Conservation (phyloP, 2,888 invertebrate genomes). For the Luffia ferchaultella region DNA sequence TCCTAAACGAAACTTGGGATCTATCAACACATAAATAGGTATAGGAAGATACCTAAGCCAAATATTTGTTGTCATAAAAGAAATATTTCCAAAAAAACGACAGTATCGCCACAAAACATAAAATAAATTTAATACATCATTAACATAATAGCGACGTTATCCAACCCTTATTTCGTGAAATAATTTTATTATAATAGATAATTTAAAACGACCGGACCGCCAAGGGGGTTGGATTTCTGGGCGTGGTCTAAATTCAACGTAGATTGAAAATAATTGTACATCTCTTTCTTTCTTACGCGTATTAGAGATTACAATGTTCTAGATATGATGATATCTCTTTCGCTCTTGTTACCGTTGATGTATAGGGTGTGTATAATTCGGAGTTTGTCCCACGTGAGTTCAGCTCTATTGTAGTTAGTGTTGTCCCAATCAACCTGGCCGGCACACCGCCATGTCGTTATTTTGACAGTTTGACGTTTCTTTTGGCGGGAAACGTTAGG, state of each 20-base stretch:
- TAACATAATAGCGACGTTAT: constrained; percentile 32
- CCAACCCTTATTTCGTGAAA: constrained; percentile 63
- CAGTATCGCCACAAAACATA: constrained; percentile 39
- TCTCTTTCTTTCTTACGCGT: constrained; percentile 49
- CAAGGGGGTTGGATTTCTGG: constrained; percentile 48
- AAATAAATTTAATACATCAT: constrained; percentile 58
- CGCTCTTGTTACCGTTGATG: constrained; percentile 36
- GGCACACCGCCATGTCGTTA: constrained; percentile 45
- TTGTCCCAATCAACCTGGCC: constrained; percentile 53
- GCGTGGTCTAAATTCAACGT: constrained; percentile 44
- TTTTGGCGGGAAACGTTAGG: constrained; percentile 50
- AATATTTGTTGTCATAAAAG: too few relatives aligned
- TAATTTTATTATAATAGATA: constrained; percentile 66
- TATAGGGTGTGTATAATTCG: constrained; percentile 35
- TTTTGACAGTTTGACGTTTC: constrained; percentile 57
- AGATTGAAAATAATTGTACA: constrained; percentile 26
- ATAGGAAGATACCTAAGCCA: too few relatives aligned
- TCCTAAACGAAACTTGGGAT: too few relatives aligned
- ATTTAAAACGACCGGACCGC: constrained; percentile 62
- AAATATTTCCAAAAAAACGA: too few relatives aligned
- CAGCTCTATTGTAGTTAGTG: constrained; percentile 59
- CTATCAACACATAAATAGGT: too few relatives aligned
- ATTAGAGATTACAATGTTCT: constrained; percentile 56
- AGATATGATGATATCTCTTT: background rate
- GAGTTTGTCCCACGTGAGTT: constrained; percentile 53